Percentiles rank a stretch among this genome's conserved stretches.
Conservation (phyloP, 2,113 vertebrate genomes). For the Parotia lawesii region DNA sequence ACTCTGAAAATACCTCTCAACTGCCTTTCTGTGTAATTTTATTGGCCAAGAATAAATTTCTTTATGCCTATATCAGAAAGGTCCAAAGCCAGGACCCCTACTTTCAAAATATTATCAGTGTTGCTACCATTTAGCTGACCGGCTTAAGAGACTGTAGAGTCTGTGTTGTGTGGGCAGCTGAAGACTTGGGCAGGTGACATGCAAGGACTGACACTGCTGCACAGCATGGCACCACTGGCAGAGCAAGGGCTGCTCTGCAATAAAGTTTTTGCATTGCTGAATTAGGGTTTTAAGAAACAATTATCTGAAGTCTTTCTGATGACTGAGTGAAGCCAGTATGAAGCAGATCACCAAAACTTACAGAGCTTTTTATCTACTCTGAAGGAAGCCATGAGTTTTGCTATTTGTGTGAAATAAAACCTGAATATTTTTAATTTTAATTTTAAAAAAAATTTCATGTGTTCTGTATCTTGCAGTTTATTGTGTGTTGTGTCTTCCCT, state of each 20-base stretch:
- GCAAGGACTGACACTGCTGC: background rate
- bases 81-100: background rate
- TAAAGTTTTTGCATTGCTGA: background rate
- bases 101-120: background rate
- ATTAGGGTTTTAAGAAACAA: background rate
- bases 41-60: fast-evolving
- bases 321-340: background rate
- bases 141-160: background rate
- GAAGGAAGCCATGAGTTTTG: background rate
- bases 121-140: background rate
- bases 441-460: background rate
- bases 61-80: background rate
- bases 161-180: background rate
- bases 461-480: background rate
- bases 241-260: background rate
- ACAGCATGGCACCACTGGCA: fast-evolving
- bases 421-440: background rate
- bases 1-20: background rate
- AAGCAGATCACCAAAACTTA: background rate
- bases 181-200: background rate
- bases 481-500: background rate
- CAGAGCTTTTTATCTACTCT: background rate
- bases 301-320: background rate
- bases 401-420: background rate
- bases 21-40: background rate